Conservation (phyloP, 2,888 invertebrate species). For the Sminthurides aquaticus region DNA sequence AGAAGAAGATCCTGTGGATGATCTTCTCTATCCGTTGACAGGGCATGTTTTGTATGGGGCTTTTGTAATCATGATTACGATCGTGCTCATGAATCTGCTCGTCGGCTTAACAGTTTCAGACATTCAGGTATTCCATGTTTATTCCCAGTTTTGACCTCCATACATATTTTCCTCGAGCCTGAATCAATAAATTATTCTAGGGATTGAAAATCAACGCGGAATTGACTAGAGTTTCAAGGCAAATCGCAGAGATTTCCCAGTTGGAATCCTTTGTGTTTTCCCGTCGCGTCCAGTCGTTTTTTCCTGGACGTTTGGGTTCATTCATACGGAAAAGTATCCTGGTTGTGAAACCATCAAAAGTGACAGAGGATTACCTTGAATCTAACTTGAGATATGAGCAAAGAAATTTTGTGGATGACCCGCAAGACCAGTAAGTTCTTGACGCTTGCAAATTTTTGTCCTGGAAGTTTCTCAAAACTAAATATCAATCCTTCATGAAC, state of each 20-base stretch:
- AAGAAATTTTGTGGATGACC: not conserved
- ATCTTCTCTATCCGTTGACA: conserved; percentile 32
- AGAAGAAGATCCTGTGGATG: conserved; percentile 29
- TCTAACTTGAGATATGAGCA: not conserved
- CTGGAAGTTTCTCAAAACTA: not conserved
- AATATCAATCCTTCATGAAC: not conserved
- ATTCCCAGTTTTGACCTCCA: not conserved
- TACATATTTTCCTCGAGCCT: not conserved
- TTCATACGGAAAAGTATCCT: conserved; percentile 38
- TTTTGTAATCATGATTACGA: conserved; percentile 42
- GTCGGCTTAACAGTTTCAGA: conserved; percentile 36
- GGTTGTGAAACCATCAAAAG: conserved; percentile 28
- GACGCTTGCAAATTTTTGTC: not conserved
- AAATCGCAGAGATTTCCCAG: conserved; percentile 40
- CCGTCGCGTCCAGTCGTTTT: conserved; percentile 37
- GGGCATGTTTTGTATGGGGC: conserved; percentile 41
- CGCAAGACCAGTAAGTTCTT: conserved; percentile 24
- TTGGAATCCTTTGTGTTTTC: conserved; percentile 40
- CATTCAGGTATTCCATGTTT: conserved; percentile 32
- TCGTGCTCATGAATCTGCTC: conserved; percentile 37
- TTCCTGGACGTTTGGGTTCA: conserved; percentile 34
- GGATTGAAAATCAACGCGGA: conserved; percentile 40
- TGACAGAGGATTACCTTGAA: conserved; percentile 10
- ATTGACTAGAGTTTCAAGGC: conserved; percentile 33
- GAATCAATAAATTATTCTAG: conserved; percentile 27